Evolutionary conservation across 1,140 invertebrate species (phyloP).

Genomic region (Drosophila lacteicornis): DNA sequence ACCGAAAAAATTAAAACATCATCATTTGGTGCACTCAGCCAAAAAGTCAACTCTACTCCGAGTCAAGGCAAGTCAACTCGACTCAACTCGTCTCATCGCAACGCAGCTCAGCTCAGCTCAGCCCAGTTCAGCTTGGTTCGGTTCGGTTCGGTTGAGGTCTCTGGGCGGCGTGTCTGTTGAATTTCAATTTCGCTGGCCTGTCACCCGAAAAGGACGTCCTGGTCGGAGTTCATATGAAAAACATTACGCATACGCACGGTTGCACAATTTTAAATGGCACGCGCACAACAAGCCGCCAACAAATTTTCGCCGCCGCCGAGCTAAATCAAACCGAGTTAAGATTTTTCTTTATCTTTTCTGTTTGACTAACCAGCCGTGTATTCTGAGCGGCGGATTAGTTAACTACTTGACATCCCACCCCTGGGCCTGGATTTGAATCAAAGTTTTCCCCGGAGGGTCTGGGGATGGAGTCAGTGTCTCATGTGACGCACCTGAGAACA

Average conservation of each 20-base stretch:
- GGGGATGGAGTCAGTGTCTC: constrained; percentile 17
- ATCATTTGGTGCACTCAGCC: constrained; percentile 79
- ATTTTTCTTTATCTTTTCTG: constrained; percentile 35
- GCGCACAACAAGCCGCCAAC: constrained; percentile 58
- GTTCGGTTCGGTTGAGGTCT: constrained; percentile 23
- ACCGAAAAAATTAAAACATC: constrained; percentile 83
- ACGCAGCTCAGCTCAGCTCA: constrained; percentile 1
- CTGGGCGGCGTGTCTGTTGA: constrained; percentile 67
- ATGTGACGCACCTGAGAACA: constrained; percentile 57
- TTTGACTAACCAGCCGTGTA: constrained; percentile 74
- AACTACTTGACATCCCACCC: constrained; percentile 71
- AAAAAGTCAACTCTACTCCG: constrained; percentile 64
- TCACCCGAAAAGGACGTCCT: constrained; percentile 56
- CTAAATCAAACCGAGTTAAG: constrained; percentile 56
- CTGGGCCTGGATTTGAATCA: constrained; percentile 56
- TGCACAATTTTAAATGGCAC: constrained; percentile 83
- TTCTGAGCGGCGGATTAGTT: constrained; percentile 66
- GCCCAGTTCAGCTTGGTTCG: neutral
- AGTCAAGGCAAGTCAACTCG: constrained; percentile 48
- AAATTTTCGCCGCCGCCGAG: constrained; percentile 46
- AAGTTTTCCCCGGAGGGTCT: constrained; percentile 58
- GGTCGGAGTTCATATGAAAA: constrained; percentile 77
- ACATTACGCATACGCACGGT: constrained; percentile 82
- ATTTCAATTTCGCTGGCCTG: constrained; percentile 75
- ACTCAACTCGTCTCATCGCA: constrained; percentile 13